phyloP scores from a whole-genome alignment of 1,140 invertebrate species.

The Drosophila saltans region DNA sequence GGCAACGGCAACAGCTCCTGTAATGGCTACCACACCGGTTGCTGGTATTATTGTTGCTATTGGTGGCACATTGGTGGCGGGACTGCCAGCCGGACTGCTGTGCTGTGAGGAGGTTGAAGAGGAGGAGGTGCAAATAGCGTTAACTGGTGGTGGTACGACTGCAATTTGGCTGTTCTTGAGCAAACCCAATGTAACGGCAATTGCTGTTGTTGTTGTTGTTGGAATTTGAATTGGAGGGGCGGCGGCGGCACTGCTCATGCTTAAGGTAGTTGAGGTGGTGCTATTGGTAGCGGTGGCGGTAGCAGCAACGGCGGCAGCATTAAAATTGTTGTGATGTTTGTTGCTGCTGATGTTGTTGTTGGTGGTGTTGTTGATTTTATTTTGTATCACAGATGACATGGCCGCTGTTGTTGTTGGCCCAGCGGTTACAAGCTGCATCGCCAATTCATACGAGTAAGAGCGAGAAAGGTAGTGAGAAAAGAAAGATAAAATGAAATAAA shows the following conservation, averaged over 20 bases:
- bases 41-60: not conserved
- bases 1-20: conserved; percentile 13
- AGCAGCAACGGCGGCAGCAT: conserved; percentile 24
- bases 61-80: conserved; percentile 31
- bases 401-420: conserved; percentile 53
- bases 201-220: conserved; percentile 29
- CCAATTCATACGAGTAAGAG: not conserved
- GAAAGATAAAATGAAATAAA: not conserved
- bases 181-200: conserved; percentile 12
- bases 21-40: conserved; percentile 8
- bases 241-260: conserved; percentile 11
- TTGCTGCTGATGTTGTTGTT: conserved; percentile 32
- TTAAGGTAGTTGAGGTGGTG: not conserved
- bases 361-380: conserved; percentile 33
- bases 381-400: conserved; percentile 58
- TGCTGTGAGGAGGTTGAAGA: conserved; percentile 28
- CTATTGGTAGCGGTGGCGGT: conserved; percentile 10
- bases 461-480: not conserved
- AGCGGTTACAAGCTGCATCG: conserved; percentile 33
- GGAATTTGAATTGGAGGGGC: conserved; percentile 7
- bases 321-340: conserved; percentile 20
- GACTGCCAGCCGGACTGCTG: conserved; percentile 61
- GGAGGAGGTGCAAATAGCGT: conserved; percentile 17
- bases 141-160: not conserved
- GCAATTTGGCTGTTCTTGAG: conserved; percentile 3